These are phyloP conservation scores for Struthidea cinerea DNA, from an alignment of 2,113 vertebrate genomes.

Conservation along the genomic window DNA sequence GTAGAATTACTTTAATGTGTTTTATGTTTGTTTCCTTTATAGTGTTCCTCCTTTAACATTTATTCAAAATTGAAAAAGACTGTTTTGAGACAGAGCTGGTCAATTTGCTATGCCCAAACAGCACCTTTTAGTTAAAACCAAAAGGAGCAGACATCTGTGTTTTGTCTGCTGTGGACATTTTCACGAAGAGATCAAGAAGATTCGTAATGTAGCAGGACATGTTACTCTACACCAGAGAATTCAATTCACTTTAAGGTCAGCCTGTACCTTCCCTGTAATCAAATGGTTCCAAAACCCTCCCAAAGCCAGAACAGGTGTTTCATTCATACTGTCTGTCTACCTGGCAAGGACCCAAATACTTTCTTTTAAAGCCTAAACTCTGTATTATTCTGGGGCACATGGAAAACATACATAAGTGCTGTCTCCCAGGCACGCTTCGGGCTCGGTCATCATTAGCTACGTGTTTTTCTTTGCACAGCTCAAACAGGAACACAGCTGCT, in stretches of 20 bases:
- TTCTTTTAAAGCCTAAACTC: conserved; percentile 32
- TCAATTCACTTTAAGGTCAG: conserved; percentile 55
- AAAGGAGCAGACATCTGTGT: background rate
- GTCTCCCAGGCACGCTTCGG: background rate
- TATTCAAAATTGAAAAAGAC: background rate
- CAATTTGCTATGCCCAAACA: background rate
- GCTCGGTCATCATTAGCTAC: background rate
- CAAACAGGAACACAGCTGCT: conserved; percentile 31
- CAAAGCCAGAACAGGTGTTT: conserved; percentile 67
- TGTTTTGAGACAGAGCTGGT: background rate
- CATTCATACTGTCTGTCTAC: conserved; percentile 61
- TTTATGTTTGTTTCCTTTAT: background rate
- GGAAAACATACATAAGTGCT: background rate
- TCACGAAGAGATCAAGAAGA: background rate
- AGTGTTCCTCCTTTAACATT: background rate
- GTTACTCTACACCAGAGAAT: conserved; percentile 52
- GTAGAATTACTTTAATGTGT: background rate
- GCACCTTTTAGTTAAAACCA: background rate
- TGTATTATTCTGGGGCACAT: background rate
- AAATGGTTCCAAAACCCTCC: conserved; percentile 34
- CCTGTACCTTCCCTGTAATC: conserved; percentile 51
- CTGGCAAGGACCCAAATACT: conserved; percentile 58
- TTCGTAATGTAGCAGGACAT: background rate
- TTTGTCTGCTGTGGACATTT: background rate
- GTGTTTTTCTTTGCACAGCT: background rate